Base-by-base conservation (phyloP, 2,888 invertebrate species). In the Dolichopus griseipennis region DNA sequence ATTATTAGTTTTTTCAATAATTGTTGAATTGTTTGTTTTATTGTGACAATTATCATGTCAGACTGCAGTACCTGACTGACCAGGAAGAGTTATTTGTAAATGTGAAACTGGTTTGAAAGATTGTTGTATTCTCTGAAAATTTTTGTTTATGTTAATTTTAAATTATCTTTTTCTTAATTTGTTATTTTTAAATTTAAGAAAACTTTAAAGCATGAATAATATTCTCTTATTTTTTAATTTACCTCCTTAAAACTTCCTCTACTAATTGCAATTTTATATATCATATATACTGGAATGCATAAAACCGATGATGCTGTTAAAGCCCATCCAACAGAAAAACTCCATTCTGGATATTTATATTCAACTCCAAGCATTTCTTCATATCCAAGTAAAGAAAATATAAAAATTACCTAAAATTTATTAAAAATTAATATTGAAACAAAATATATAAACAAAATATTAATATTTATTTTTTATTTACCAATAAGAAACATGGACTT, bases 241-340 rank as follows among this genome's bases (percentile, higher is more conserved):
- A 86, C 86, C 81, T 85, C 82, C 33, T 76, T 71, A 41, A 81
- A 75, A 70, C 79, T 84, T 34, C 92, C 91, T 41, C 88, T 89
- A 0, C 90, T 90, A 67, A 86, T 87, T 68, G 83, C 79, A 73
- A 90, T 85, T 80, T 90, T 90, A 83, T 93, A 94, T 68, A 93
- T 74, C 73, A 92, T 90, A 81, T 93, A 94, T 72, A 88, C 78
- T 1, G 95, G 95, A 72, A 95, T 93, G 78, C 92, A 92, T 70
- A 92, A 83, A 70, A 94, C 89, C 33, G 95, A 94, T 65, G 93
- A 92, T 66, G 87, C 88, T 0, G 94, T 94, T 75, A 95, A 85
- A 33, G 87, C 78, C 89, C 93, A 93, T 27, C 94, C 94, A 68
- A 93, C 87, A 67, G 85, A 84, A 78, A 90, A 87, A 73, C 90